Evolutionary conservation across 1,140 invertebrate species (phyloP), one percentile per base, ranked within the genome.

Genomic region (Drosophila quadrilineata): DNA sequence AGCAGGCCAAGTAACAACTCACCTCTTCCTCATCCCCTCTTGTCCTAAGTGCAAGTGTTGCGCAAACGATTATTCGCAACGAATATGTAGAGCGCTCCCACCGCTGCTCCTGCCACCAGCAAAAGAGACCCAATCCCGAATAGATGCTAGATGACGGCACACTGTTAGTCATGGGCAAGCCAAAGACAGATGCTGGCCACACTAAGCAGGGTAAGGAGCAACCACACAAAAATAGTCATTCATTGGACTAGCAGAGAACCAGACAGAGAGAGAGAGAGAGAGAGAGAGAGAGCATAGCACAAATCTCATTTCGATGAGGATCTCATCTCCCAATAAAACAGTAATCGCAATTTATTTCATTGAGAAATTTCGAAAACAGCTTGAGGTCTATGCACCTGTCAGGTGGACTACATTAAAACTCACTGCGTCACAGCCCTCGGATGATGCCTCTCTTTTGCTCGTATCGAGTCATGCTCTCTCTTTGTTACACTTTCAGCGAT

Each of bases 41-140:
- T 9, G 12, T 28, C 6, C 49, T 16, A n/a, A n/a, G 21, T 2
- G 28, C 26, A 35, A 41, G 62, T 71, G 28, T 80, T 80, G 75
- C 75, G 75, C 75, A 80, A 80, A 79, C 75, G 46, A 79, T 63
- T 73, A 58, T 56, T 53, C 40, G 64, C 64, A 24, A n/a, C n/a
- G n/a, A 50, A 45, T 56, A 66, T 60, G 38, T 22, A 58, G 22
- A 38, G 35, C 46, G 17, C 26, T 2, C 35, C 24, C 29, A 17
- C 46, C 24, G 26, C 28, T 19, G 12, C 33, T 36, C 10, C 17
- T 16, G 10, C 33, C 19, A 17, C 40, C 46, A 9, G 9, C 12
- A 10, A 50, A 29, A 22, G 12, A 48, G n/a, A 24, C n/a, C 14
- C 43, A 36, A 9, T 19, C 26, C 45, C 17, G 9, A 38, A 21